Conservation (phyloP, 1,140 invertebrate species). For the Drosophila neocordata region DNA sequence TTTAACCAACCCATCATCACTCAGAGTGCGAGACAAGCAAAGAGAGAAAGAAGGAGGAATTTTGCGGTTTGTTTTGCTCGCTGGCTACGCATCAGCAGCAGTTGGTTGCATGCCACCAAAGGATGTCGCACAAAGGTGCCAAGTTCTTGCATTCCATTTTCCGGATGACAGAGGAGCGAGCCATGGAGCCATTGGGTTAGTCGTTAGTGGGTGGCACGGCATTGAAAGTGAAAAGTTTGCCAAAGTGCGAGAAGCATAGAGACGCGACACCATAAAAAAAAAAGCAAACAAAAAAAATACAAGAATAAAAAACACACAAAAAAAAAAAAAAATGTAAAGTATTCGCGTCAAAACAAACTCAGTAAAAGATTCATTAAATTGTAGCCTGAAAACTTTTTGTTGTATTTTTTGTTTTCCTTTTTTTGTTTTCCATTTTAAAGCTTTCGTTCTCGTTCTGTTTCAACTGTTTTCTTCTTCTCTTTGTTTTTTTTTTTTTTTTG, state of each 20-base stretch:
- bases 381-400: conserved; percentile 35
- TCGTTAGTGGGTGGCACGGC: conserved; percentile 2
- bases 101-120: conserved; percentile 10
- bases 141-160: conserved; percentile 47
- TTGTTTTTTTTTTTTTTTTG: too few species aligned
- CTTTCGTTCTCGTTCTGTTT: too few species aligned
- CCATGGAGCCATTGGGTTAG: neutral
- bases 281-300: neutral
- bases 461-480: too few species aligned
- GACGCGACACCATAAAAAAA: conserved; percentile 37
- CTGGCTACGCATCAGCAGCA: conserved; percentile 54
- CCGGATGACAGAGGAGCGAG: conserved; percentile 4
- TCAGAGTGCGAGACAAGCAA: conserved; percentile 22
- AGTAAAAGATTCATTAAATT: conserved; percentile 74
- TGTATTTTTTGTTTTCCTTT: conserved; percentile 19
- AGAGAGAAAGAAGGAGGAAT: conserved; percentile 45
- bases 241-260: conserved; percentile 64
- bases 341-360: conserved; percentile 58
- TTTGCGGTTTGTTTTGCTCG: conserved; percentile 77
- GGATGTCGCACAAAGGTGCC: conserved; percentile 61
- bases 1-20: conserved; percentile 43
- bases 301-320: conserved; percentile 22
- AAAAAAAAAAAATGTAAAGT: neutral
- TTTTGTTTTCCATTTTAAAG: neutral
- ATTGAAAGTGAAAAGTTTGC: conserved; percentile 82